Percentiles rank a stretch among this genome's conserved stretches.
Conservation (phyloP, 1,140 invertebrate species). For the Orius insidiosus region DNA sequence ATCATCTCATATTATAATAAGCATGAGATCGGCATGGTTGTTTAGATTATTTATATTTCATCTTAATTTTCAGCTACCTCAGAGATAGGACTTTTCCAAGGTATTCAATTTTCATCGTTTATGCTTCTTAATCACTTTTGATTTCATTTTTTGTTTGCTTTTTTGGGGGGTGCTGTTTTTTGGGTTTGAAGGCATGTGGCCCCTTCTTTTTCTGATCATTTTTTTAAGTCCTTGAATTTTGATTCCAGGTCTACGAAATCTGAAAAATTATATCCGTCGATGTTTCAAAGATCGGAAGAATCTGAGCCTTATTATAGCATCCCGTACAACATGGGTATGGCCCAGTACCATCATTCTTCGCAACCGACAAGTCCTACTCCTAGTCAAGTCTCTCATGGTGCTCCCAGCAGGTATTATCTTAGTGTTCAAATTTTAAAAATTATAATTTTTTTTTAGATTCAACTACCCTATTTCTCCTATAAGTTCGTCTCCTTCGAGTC, state of each 20-base stretch:
- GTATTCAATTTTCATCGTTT: slow-evolving; percentile 34
- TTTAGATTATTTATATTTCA: slow-evolving; percentile 10
- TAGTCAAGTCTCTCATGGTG: slow-evolving; percentile 26
- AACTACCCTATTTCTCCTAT: slow-evolving; percentile 23
- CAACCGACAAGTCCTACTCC: slow-evolving; percentile 47
- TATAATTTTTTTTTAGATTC: slow-evolving; percentile 18
- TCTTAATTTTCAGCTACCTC: slow-evolving; percentile 45
- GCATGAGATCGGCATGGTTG: slow-evolving; percentile 5
- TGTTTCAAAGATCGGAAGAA: slow-evolving; percentile 45
- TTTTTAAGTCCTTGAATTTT: not conserved
- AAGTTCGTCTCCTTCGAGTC: slow-evolving; percentile 22
- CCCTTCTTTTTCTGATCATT: not conserved
- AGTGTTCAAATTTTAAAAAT: not conserved
- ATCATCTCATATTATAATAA: not conserved
- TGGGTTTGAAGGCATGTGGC: not conserved
- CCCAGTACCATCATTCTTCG: slow-evolving; percentile 36
- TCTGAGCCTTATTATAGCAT: slow-evolving; percentile 70
- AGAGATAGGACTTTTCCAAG: slow-evolving; percentile 79
- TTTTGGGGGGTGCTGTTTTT: not conserved
- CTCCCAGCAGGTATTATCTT: slow-evolving; percentile 21
- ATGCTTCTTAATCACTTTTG: slow-evolving; percentile 1
- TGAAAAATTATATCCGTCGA: slow-evolving; percentile 84
- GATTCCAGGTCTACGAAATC: slow-evolving; percentile 79
- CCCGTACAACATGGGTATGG: slow-evolving; percentile 38
- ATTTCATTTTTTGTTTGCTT: too few species aligned